Base-by-base conservation (phyloP, 2,888 invertebrate genomes). In the Sarcophaga carnaria region DNA sequence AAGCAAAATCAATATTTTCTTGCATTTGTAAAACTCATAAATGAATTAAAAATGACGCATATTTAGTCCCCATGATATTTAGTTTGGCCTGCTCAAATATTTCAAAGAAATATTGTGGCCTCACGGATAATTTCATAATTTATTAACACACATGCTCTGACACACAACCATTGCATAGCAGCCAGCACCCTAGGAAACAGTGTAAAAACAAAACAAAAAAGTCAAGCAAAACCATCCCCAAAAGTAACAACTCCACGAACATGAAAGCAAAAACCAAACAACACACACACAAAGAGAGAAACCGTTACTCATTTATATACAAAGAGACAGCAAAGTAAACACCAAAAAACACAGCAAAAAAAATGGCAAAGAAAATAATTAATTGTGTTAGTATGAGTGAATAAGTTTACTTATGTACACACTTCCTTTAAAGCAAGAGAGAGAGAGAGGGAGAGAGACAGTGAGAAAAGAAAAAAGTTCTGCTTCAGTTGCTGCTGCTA, bases 101-200 rank as follows among this genome's bases (percentile, higher is more conserved):
- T 47, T 45, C 20, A 62, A 66, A 66, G 14, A 66, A 66, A 54
- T 20, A 27, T 59, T 54, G 66, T 54, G 49, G 64, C 27, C 49
- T 66, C 8, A 71, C 10, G 37, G 54, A 54, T 80, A 75, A 70
- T 78, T 75, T 70, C 59, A 84, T 80, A 71, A 79, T 80, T 75
- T 84, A 75, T 76, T 80, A 84, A 75, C 75, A 75, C 83, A 76
- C 79, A 79, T 83, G 47, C 54, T 64, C 59, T 47, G 6, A 67
- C 27, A 5, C 27, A 27, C 0, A 27, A 27, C 6, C 6, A 37
- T 6, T 37, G 37, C 6, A 37, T 6, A 37, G 6, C 6, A 37
- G 37, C 37, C 37, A 37, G 37, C 37, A 2, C 37, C 10, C 8
- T 37, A 37, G 14, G 6, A 66, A 66, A 66, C 20, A 67, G 17